Evolutionary conservation across 2,888 invertebrate genomes (phyloP), one percentile per base, ranked within the genome.

Genomic region (Ophion costatus): DNA sequence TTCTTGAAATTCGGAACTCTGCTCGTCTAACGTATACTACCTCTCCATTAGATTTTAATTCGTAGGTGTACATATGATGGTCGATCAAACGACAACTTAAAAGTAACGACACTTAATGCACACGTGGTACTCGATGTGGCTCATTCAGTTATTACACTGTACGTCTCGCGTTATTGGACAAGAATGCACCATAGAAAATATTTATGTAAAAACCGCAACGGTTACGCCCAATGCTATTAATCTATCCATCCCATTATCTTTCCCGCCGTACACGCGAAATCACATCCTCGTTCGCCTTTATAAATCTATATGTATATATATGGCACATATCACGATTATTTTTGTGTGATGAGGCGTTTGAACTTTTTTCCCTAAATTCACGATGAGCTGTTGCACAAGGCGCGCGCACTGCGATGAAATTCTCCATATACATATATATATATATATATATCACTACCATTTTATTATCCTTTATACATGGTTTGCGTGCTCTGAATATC

Each of bases 31-130:
- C 70, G 63, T 74, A 51, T 51, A 80, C 85, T 85, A 85, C 82
- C 80, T 85, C 85, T 76, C 80, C 71, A 51, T 77, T 85, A 80
- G 20, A 80, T 74, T 82, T 73, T 69, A 64, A 80, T 76, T 29
- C n/a, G 22, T 51, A 82, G 73, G 4, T 51, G 51, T 51, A 51
- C 51, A 51, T 51, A 51, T 33, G 67, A 67, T 38, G 42, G 80
- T 57, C 71, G 63, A 80, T 57, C 63, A 69, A 64, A 59, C 73
- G 42, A 71, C 29, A 61, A 77, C 69, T 77, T 38, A 33, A 77
- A 82, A 80, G 45, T 77, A 20, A 77, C 51, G 51, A 51, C 51
- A 51, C 61, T 69, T 57, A 71, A 33, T 67, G 73, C 80, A 64
- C 71, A 77, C 74, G 42, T 45, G 17, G 56, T 63, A 70, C 64